phyloP scores from a whole-genome alignment of 2,888 invertebrate genomes.

The Cheilosia grossa region DNA sequence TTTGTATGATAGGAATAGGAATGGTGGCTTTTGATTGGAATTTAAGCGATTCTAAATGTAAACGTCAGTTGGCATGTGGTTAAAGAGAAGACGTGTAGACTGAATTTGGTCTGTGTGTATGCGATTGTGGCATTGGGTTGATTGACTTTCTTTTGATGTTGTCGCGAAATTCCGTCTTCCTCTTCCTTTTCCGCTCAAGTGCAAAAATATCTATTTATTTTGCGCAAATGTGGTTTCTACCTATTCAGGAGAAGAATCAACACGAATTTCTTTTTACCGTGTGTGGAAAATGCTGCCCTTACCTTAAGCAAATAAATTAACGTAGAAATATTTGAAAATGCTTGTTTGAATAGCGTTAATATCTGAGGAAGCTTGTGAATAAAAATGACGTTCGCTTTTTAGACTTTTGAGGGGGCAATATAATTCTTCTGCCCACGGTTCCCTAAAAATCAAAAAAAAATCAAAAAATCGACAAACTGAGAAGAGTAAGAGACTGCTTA shows the following conservation, averaged over 20 bases:
- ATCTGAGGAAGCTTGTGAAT: too few relatives aligned
- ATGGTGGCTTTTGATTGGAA: constrained; percentile 44
- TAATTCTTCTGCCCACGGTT: too few relatives aligned
- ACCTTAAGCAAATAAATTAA: neutral
- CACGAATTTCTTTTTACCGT: constrained; percentile 9
- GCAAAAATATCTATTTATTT: constrained; percentile 29
- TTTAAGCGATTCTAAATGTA: constrained; percentile 65
- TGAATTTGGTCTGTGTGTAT: neutral
- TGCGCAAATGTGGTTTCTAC: neutral
- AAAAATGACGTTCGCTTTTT: too few relatives aligned
- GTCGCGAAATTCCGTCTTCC: constrained; percentile 8
- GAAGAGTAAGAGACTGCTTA: too few relatives aligned
- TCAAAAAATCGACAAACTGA: too few relatives aligned
- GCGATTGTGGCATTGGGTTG: neutral
- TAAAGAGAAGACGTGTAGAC: constrained; percentile 24
- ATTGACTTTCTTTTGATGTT: constrained; percentile 38
- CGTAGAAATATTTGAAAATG: neutral
- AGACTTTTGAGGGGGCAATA: too few relatives aligned
- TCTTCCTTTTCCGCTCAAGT: neutral
- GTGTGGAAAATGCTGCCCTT: neutral
- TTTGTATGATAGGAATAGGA: neutral
- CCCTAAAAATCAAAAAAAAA: too few relatives aligned
- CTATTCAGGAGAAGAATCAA: constrained; percentile 30
- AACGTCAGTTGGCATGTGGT: constrained; percentile 41
- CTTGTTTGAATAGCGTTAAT: neutral